phyloP scores from a whole-genome alignment of 2,113 vertebrate genomes.

The Ellobius talpinus region DNA sequence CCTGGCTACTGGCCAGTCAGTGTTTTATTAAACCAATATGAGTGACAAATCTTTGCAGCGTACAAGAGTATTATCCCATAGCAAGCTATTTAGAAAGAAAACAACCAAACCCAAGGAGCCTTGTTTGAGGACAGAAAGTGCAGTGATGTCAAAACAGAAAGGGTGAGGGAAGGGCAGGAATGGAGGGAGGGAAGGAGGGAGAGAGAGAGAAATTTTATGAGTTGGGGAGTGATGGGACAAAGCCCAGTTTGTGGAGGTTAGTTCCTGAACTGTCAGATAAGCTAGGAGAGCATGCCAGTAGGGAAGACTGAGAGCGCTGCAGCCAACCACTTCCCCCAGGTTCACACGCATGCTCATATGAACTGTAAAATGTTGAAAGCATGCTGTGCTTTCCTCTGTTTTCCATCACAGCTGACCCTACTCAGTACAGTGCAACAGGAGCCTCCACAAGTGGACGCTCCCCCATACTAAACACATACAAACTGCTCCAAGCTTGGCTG shows the following conservation, averaged over 20 bases:
- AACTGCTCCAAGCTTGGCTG: background rate
- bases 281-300: background rate
- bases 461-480: background rate
- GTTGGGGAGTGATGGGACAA: background rate
- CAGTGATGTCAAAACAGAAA: background rate
- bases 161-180: background rate
- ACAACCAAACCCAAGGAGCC: background rate
- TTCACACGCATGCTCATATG: conserved; percentile 9
- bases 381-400: background rate
- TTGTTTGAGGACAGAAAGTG: background rate
- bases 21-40: too few relatives aligned
- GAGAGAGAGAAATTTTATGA: background rate
- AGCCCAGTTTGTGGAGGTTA: background rate
- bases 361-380: conserved; percentile 9
- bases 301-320: background rate
- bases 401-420: background rate
- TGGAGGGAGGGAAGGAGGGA: too few relatives aligned
- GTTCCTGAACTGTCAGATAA: background rate
- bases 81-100: background rate
- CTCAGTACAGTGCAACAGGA: conserved; percentile 24
- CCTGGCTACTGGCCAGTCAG: too few relatives aligned
- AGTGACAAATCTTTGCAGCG: too few relatives aligned
- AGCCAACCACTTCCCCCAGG: background rate
- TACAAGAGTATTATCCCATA: too few relatives aligned
- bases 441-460: background rate